Conservation (phyloP, 2,888 invertebrate genomes). For the Drosophila affinis region DNA sequence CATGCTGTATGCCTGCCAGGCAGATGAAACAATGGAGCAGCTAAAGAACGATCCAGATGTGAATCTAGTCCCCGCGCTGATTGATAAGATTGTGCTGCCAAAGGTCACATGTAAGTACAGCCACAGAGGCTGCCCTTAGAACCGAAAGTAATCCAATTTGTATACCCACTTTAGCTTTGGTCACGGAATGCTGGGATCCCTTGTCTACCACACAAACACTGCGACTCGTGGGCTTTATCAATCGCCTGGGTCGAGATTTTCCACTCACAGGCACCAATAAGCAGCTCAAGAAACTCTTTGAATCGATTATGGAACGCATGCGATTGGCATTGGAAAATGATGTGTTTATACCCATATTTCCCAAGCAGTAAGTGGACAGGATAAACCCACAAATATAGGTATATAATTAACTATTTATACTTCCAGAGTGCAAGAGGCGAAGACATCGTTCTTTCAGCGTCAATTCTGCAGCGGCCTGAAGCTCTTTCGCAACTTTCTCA, state of each 20-base stretch:
- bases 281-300: constrained; percentile 87
- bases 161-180: constrained; percentile 85
- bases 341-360: constrained; percentile 96
- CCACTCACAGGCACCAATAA: constrained; percentile 87
- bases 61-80: constrained; percentile 91
- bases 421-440: constrained; percentile 86
- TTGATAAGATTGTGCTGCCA: constrained; percentile 95
- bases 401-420: not conserved
- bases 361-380: constrained; percentile 89
- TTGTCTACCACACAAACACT: constrained; percentile 94
- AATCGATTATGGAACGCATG: constrained; percentile 89
- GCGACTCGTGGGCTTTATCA: constrained; percentile 89
- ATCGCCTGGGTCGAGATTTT: constrained; percentile 88
- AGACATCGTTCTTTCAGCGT: constrained; percentile 90
- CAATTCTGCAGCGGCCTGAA: constrained; percentile 93
- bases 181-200: constrained; percentile 95
- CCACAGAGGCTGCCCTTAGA: not conserved
- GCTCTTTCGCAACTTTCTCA: constrained; percentile 90
- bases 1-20: constrained; percentile 88
- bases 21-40: constrained; percentile 87
- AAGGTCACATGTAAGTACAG: constrained; percentile 90
- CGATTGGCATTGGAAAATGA: constrained; percentile 92
- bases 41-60: constrained; percentile 92
- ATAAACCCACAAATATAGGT: not conserved
- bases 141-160: not conserved